A percentile compares a stretch with the other conserved stretches of the same genome.
phyloP scores from a whole-genome alignment of 2,888 invertebrate genomes.

The Pristionchus exspectatus region DNA sequence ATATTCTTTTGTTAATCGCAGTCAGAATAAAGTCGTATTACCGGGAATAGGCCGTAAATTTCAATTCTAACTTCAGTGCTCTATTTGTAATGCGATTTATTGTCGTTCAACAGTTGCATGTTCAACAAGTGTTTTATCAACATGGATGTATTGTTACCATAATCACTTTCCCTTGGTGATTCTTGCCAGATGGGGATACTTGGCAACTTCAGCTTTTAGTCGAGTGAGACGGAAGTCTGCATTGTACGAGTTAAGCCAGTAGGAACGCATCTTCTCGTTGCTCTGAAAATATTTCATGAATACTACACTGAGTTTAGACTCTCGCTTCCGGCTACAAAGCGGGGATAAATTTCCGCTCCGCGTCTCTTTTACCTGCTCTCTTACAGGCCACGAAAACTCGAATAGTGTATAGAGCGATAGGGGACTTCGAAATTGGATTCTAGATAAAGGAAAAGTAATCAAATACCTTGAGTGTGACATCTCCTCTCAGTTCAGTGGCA shows the following conservation, averaged over 20 bases:
- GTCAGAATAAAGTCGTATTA: too few species aligned
- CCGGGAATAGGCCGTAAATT: too few species aligned
- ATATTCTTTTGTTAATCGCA: too few species aligned
- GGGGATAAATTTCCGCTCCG: not conserved
- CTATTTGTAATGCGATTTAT: too few species aligned
- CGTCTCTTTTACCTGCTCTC: not conserved
- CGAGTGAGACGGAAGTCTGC: constrained; percentile 19
- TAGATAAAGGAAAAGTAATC: not conserved
- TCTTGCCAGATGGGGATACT: constrained; percentile 40
- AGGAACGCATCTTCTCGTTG: constrained; percentile 51
- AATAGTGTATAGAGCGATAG: not conserved
- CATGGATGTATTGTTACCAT: not conserved
- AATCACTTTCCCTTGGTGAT: constrained; percentile 13
- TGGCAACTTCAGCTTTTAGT: not conserved
- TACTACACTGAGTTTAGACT: too few species aligned
- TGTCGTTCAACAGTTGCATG: not conserved
- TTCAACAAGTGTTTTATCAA: constrained; percentile 37
- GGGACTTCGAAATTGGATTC: not conserved
- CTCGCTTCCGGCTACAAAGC: not conserved
- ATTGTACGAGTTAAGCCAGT: constrained; percentile 53
- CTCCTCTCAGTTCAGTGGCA: constrained; percentile 60
- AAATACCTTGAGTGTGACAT: constrained; percentile 59
- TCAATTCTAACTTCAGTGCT: too few species aligned
- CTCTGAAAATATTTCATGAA: constrained; percentile 39
- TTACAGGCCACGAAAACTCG: not conserved